Evolutionary conservation across 2,797 vertebrate species (phyloP).

Genomic region (Stomatorhinus walkeri): DNA sequence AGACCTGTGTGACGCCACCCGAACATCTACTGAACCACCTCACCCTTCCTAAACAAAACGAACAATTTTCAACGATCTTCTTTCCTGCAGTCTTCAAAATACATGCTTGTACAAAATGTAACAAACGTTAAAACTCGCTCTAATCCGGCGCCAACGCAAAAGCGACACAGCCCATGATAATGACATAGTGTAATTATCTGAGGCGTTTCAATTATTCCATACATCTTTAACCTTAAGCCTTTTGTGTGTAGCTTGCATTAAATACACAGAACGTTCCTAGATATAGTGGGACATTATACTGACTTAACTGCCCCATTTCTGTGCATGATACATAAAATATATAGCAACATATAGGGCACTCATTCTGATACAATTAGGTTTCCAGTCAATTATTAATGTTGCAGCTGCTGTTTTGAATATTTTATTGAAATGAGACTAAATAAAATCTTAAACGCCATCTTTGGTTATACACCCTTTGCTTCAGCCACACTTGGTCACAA

Average conservation of each 20-base stretch:
- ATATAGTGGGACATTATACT: background rate
- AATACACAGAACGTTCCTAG: background rate
- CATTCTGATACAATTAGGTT: background rate
- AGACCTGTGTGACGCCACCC: background rate
- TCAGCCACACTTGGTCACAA: background rate
- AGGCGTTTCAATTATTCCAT: background rate
- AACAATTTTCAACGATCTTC: background rate
- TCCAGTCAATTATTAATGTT: conserved; percentile 27
- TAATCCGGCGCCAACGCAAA: background rate
- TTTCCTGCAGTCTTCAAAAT: background rate
- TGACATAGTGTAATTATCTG: background rate
- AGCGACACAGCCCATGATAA: background rate
- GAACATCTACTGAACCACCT: background rate
- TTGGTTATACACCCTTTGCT: background rate
- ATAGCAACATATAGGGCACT: conserved; percentile 28
- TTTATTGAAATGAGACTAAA: background rate
- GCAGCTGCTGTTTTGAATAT: conserved; percentile 12
- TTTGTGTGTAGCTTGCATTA: background rate
- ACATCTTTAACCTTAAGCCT: background rate
- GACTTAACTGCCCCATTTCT: conserved; percentile 12
- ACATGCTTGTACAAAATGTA: background rate
- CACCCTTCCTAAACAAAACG: background rate
- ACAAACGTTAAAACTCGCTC: background rate
- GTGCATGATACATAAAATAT: conserved; percentile 37
- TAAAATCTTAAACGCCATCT: background rate